Percentiles rank a stretch among this genome's conserved stretches.
Conservation (phyloP, 2,888 invertebrate genomes). For the Galerucella pusilla region DNA sequence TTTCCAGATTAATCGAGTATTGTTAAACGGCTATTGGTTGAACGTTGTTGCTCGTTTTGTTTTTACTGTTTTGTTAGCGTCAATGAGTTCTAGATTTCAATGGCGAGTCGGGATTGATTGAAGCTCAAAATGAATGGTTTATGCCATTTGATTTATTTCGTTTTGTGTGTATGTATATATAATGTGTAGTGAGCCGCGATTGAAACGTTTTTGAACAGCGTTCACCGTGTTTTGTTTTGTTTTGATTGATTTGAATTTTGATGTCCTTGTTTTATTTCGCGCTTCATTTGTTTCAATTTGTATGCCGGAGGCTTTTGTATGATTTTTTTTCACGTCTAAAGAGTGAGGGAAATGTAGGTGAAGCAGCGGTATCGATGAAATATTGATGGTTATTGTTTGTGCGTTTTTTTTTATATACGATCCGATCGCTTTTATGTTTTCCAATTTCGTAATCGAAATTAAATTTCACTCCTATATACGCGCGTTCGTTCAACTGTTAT, state of each 20-base stretch:
- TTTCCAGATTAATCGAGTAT: slow-evolving; percentile 55
- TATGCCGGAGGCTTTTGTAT: slow-evolving; percentile 22
- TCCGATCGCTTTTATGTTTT: neutral
- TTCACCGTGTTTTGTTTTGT: slow-evolving; percentile 45
- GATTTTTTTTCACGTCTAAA: slow-evolving; percentile 4
- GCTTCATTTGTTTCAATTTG: slow-evolving; percentile 49
- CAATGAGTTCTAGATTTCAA: slow-evolving; percentile 51
- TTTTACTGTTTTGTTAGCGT: slow-evolving; percentile 52
- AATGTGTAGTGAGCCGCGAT: slow-evolving; percentile 45
- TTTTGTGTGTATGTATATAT: slow-evolving; percentile 46
- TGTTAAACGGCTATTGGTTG: slow-evolving; percentile 55
- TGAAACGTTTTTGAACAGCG: slow-evolving; percentile 39
- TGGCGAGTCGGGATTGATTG: slow-evolving; percentile 50
- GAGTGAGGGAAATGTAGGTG: slow-evolving; percentile 7
- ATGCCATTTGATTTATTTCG: slow-evolving; percentile 54
- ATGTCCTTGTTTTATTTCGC: slow-evolving; percentile 48
- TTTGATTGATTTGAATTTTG: slow-evolving; percentile 52
- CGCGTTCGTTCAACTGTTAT: neutral
- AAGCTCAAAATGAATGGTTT: slow-evolving; percentile 49
- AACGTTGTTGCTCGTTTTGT: slow-evolving; percentile 50
- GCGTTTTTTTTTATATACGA: neutral
- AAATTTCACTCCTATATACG: neutral
- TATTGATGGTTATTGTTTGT: slow-evolving; percentile 3
- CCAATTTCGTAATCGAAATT: slow-evolving; percentile 3
- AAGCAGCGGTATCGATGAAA: slow-evolving; percentile 14